Conservation (phyloP, 1,140 invertebrate genomes). For the Tetramorium simillimum region DNA sequence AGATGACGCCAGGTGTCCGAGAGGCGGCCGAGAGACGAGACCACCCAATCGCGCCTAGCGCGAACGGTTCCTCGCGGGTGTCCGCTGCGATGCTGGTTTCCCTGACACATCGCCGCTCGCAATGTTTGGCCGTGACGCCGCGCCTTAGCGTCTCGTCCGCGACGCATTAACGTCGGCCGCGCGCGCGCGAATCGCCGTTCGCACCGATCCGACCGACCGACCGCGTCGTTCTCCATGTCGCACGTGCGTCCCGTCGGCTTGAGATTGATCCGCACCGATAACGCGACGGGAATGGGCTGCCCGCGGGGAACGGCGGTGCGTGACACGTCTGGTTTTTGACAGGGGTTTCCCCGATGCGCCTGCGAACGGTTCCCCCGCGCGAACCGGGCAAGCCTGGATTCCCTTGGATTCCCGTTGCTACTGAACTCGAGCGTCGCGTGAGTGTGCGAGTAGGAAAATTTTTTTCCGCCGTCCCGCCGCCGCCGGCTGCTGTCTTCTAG, state of each 20-base stretch:
- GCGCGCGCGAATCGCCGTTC: not conserved
- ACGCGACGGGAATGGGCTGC: not conserved
- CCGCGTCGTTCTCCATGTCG: constrained; percentile 27
- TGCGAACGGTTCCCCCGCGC: not conserved
- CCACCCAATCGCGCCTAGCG: not conserved
- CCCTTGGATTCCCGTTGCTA: not conserved
- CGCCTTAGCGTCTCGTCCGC: not conserved
- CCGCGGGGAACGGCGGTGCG: not conserved
- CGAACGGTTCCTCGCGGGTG: not conserved
- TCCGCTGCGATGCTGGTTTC: not conserved
- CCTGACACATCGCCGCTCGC: not conserved
- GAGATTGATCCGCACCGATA: constrained; percentile 21
- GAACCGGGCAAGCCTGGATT: not conserved
- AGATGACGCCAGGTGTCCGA: constrained; percentile 5
- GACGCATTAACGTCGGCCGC: not conserved
- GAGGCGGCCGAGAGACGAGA: not conserved
- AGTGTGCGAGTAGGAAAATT: not conserved
- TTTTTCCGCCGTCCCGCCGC: not conserved
- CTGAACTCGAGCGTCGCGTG: constrained; percentile 24
- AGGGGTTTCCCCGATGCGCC: not conserved
- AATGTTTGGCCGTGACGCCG: constrained; percentile 14
- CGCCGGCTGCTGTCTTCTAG: not conserved
- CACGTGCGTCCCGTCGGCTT: constrained; percentile 6
- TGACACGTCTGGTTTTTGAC: constrained; percentile 20
- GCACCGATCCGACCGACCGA: not conserved